These are phyloP conservation scores for Botia almorhae DNA, from an alignment of 2,797 vertebrate genomes.

Conservation along the genomic window DNA sequence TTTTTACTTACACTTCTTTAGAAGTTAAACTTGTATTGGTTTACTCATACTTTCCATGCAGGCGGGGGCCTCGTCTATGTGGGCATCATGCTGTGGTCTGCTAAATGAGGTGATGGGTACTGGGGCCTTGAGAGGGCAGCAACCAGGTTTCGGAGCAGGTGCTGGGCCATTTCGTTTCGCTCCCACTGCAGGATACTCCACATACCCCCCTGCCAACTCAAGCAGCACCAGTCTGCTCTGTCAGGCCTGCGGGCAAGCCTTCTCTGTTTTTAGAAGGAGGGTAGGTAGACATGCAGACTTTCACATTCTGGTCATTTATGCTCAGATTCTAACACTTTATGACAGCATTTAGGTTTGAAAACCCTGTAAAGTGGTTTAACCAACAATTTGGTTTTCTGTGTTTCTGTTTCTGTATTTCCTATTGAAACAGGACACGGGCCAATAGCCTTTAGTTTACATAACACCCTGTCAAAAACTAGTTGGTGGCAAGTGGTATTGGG, in stretches of 20 bases:
- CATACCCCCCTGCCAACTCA: slow-evolving; percentile 85
- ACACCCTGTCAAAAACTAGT: too few relatives aligned
- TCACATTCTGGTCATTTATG: neutral
- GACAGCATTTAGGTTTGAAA: too few relatives aligned
- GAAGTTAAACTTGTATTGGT: too few relatives aligned
- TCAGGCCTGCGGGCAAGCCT: slow-evolving; percentile 92
- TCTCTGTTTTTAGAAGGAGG: slow-evolving; percentile 95
- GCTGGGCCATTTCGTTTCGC: slow-evolving; percentile 94
- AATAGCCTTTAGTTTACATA: too few relatives aligned
- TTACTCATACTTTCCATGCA: slow-evolving; percentile 59
- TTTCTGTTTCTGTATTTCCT: too few relatives aligned
- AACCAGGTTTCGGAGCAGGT: slow-evolving; percentile 87
- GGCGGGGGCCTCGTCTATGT: slow-evolving; percentile 98
- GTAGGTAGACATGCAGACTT: slow-evolving; percentile 69
- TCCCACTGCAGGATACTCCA: slow-evolving; percentile 87
- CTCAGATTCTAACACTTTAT: too few relatives aligned
- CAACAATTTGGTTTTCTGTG: too few relatives aligned
- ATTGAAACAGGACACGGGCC: too few relatives aligned
- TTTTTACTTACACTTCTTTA: too few relatives aligned
- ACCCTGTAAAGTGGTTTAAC: too few relatives aligned
- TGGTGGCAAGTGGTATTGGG: too few relatives aligned
- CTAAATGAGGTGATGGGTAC: slow-evolving; percentile 99
- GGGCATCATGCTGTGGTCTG: slow-evolving; percentile 98
- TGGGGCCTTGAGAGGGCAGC: slow-evolving; percentile 93
- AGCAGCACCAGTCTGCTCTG: slow-evolving; percentile 84